Base-by-base conservation (phyloP, 92 coral and sea anemone genomes). In the Umimayanthus kanabou region DNA sequence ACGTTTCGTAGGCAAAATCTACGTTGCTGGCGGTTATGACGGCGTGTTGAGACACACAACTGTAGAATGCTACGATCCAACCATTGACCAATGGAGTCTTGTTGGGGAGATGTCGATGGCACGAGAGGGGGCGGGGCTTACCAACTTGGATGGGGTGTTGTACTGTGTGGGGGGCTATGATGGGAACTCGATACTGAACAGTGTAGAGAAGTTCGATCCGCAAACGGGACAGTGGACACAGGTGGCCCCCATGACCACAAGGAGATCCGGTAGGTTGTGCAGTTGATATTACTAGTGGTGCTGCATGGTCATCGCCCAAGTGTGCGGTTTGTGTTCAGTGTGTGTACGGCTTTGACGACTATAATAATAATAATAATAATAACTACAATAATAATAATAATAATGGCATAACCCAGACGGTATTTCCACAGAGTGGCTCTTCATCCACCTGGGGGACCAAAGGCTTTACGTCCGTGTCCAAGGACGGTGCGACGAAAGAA, bases 121-220 rank as follows among this genome's bases (percentile, higher is more conserved):
- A 2, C 96, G 99, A 6, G 99, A 97, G 83, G 99, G 99, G 2
- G 99, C 99, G 20, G 98, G 99, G 16, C 88, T 97, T 9, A 89
- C 95, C 42, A 95, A 97, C 75, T 91, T 97, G 92, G 98, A 97
- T 77, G 99, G 98, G 6, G 77, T 94, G 13, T 88, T 97, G 72
- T 97, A 93, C 89, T 97, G 95, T 73, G 92, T 97, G n/a, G 99
- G 99, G 15, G 99, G 99, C 6, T 97, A 97, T 80, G 99, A 97
- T 82, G 99, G 99, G 20, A 93, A 90, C 64, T 76, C 91, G 15
- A 94, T 97, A 22, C 94, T 97, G 22, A 95, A 92, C 88, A 95
- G 98, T 45, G 98, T 95, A 7, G 99, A 97, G 86, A 85, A 94
- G 50, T 92, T 92, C 87, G 99, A 97, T 77, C 98, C 98, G 14